phyloP scores from a whole-genome alignment of 2,888 invertebrate species.

The Hyposoter didymator region DNA sequence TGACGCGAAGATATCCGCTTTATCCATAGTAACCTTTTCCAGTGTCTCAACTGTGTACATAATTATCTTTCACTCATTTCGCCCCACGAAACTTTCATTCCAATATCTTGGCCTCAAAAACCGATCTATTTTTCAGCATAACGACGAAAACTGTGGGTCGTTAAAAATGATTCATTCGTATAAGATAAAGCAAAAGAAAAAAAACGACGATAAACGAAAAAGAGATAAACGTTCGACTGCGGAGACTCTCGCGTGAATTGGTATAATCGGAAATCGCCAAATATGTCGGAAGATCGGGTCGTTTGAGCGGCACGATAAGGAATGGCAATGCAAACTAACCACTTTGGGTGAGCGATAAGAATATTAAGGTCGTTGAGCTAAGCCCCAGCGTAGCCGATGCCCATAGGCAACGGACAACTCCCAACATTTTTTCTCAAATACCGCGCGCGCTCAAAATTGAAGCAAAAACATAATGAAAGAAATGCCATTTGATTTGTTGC shows the following conservation, averaged over 20 bases:
- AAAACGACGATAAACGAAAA: neutral
- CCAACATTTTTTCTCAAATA: neutral
- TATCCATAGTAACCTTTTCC: too few relatives aligned
- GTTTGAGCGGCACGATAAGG: conserved; percentile 61
- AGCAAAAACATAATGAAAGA: neutral
- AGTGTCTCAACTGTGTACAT: too few relatives aligned
- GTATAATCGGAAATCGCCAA: conserved; percentile 22
- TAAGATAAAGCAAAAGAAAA: neutral
- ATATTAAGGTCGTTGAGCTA: neutral
- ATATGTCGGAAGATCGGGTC: conserved; percentile 39
- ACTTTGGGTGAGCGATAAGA: conserved; percentile 47
- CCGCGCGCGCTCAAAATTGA: neutral
- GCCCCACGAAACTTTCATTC: too few relatives aligned
- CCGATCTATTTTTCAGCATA: too few relatives aligned
- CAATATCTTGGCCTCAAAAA: too few relatives aligned
- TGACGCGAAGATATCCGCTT: too few relatives aligned
- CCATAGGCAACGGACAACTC: neutral
- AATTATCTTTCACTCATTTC: too few relatives aligned
- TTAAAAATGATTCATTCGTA: neutral
- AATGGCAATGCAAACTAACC: conserved; percentile 58
- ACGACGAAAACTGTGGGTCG: too few relatives aligned
- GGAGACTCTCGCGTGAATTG: neutral
- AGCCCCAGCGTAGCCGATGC: neutral
- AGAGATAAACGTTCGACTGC: conserved; percentile 17
- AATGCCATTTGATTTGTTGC: neutral